Evolutionary conservation across 2,113 vertebrate species (phyloP).

Genomic region (Pollachius pollachius): DNA sequence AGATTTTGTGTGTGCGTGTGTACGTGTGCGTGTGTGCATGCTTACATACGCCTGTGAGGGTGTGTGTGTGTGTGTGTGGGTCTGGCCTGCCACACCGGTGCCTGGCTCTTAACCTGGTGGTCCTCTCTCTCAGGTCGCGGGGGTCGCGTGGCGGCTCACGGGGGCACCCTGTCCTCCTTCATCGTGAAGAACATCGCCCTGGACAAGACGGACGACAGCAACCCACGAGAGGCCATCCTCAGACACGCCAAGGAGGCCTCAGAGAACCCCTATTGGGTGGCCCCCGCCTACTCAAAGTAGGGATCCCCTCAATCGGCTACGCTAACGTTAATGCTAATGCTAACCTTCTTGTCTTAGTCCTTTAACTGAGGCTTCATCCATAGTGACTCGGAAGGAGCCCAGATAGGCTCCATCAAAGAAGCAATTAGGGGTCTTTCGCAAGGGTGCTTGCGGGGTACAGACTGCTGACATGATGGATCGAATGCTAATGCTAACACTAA

Average conservation of each 20-base stretch:
- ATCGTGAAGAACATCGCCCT: conserved; percentile 98
- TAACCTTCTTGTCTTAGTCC: too few relatives aligned
- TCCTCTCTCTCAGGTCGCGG: conserved; percentile 81
- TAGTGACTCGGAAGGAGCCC: too few relatives aligned
- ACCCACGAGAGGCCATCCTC: conserved; percentile 94
- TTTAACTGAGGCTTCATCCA: too few relatives aligned
- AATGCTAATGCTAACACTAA: too few relatives aligned
- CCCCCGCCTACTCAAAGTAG: conserved; percentile 90
- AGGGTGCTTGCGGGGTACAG: too few relatives aligned
- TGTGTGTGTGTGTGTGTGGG: not conserved
- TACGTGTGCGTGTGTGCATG: not conserved
- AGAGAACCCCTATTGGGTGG: conserved; percentile 94
- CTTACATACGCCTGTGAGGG: not conserved
- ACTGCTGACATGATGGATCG: too few relatives aligned
- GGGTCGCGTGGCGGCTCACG: conserved; percentile 91
- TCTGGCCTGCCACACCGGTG: not conserved
- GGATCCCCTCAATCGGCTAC: conserved; percentile 1
- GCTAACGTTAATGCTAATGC: too few relatives aligned
- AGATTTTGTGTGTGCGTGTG: not conserved
- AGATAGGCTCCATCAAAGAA: too few relatives aligned
- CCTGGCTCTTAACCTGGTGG: not conserved
- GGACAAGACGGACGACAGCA: conserved; percentile 96
- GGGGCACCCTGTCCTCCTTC: conserved; percentile 92
- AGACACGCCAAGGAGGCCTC: conserved; percentile 90
- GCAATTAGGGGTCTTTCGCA: too few relatives aligned